Evolutionary conservation across 2,797 vertebrate species (phyloP), one percentile per base, ranked within the genome.

Genomic region (Manis pentadactyla): DNA sequence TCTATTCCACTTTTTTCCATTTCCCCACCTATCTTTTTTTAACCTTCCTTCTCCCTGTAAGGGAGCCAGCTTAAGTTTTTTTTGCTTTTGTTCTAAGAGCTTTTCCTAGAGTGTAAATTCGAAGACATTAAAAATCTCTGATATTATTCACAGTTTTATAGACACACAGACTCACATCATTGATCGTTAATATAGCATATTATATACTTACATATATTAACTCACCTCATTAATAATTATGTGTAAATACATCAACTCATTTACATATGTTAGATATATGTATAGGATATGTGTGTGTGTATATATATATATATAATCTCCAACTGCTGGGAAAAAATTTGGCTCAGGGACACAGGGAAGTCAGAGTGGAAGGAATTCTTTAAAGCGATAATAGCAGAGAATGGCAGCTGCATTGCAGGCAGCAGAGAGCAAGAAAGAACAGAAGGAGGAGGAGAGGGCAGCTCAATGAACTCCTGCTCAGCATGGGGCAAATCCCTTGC

Each of bases 31-130:
- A 79, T 75, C 64, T 84, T 85, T 85, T 34, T 82, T 81, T 78
- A 92, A 59, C 49, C 82, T 96, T 75, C 11, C 18, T 94, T 93
- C 7, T 91, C 42, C 64, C 17, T 93, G 3, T 82, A 57, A 74
- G 12, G 7, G 75, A 94, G 42, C 23, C n/a, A 64, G 69, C 19
- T 83, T 95, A 94, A 93, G 74, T 93, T 92, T 73, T 57, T 85
- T 82, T 93, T 27, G 86, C 82, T 94, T 96, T 87, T 87, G 15
- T 79, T 79, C 39, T 27, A 87, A 71, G 17, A 79, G 7, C 25
- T 46, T 92, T 66, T 94, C 42, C 23, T 49, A 75, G 53, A 93
- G 13, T 93, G 4, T 19, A 89, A 94, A 74, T 88, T 79, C 19
- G 5, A 87, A 73, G 17, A 1, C 82, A 79, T 42, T 18, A 63